Percentiles rank a stretch among this genome's conserved stretches.
Conservation (phyloP, 2,797 vertebrate species). For the Ctenopoma multispine region DNA sequence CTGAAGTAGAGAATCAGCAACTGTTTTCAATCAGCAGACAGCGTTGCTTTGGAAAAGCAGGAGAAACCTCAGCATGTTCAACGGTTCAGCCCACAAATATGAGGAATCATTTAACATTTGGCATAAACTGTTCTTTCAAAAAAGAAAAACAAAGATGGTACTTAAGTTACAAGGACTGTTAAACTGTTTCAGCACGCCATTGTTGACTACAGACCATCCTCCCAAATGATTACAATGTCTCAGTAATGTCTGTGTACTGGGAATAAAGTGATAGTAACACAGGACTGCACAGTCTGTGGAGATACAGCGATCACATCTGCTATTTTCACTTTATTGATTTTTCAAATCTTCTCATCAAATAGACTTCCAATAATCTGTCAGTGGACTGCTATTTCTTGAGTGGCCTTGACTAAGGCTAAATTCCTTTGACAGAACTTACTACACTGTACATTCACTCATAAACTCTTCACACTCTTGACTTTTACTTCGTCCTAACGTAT, state of each 20-base stretch:
- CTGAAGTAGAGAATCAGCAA: conserved; percentile 97
- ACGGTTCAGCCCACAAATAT: conserved; percentile 30
- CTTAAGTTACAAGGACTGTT: conserved; percentile 8
- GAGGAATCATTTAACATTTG: conserved; percentile 41
- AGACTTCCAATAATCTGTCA: no score
- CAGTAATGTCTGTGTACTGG: neutral
- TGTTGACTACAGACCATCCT: conserved; percentile 8
- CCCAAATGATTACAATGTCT: neutral
- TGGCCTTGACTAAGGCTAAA: neutral
- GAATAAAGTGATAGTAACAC: neutral
- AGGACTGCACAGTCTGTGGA: neutral
- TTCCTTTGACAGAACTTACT: neutral
- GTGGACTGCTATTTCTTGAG: conserved; percentile 6
- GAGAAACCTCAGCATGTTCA: conserved; percentile 71
- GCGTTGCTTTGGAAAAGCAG: conserved; percentile 85
- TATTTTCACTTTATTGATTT: neutral
- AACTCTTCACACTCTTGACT: neutral
- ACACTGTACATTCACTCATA: neutral
- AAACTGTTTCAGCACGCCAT: conserved; percentile 3
- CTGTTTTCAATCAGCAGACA: conserved; percentile 97
- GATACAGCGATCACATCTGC: neutral
- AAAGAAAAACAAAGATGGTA: neutral
- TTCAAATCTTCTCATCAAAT: neutral
- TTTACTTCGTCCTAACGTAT: neutral
- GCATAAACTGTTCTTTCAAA: neutral